Evolutionary conservation across 64 coral and sea anemone genomes (phyloP), one percentile per base, ranked within the genome.

Genomic region (Montipora cactus): DNA sequence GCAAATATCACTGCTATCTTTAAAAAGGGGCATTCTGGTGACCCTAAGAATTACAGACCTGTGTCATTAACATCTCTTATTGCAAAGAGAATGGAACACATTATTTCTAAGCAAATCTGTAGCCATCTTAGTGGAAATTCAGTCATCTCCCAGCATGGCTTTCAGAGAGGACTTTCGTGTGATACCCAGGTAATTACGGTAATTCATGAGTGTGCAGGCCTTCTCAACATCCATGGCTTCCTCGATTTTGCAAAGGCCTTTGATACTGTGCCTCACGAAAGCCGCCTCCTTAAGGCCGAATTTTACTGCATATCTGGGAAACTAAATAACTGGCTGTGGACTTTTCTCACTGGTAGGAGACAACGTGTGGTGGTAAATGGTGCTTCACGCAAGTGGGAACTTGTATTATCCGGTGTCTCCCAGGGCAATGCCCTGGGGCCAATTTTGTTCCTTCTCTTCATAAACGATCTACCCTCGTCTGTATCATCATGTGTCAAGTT

Each of bases 1-100:
- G 70, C 70, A 20, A 73, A 73, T 25, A 73, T 73, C 70, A 73
- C 21, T 21, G 70, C 70, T 20, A 73, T 73, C 70, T 73, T 73
- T 8, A 21, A 73, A 73, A 73, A 73, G 18, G 19, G 19, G 5
- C 18, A 73, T 21, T 73, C 18, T 21, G 70, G 4, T 73, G 70
- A 73, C 70, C 21, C 4, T 73, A 73, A 73, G 70, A 73, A 25
- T 73, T 73, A 73, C 70, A 73, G 70, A 7, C 21, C 70, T 73
- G 70, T 73, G 13, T n/a, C 13, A 15, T 14, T 4, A 67, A n/a
- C 18, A 67, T 67, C 52, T 10, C 6, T 55, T 55, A 10, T 55
- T 10, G 4, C 52, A 5, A 55, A 55, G 52, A 55, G 6, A 0
- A 55, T 55, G 5, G 52, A 55, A 55, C 52, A 10, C 52, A 55